phyloP scores from a whole-genome alignment of 1,140 invertebrate species.

The Gryon sp. region DNA sequence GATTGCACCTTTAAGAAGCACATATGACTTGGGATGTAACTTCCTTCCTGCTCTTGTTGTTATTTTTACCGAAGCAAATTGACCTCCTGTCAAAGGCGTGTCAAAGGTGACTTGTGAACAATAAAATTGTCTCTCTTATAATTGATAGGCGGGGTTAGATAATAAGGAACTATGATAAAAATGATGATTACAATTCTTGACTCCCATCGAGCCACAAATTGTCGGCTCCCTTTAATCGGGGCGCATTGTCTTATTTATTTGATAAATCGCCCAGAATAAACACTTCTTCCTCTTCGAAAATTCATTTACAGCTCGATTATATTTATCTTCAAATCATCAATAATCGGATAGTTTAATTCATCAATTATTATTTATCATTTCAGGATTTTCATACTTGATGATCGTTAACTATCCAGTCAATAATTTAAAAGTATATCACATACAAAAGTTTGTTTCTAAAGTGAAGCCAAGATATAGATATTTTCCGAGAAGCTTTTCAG shows the following conservation, averaged over 20 bases:
- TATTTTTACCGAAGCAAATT: slow-evolving; percentile 38
- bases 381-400: too few relatives aligned
- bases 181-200: slow-evolving; percentile 15
- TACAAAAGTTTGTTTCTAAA: too few relatives aligned
- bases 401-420: too few relatives aligned
- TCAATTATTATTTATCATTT: too few relatives aligned
- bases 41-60: slow-evolving; percentile 25
- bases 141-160: slow-evolving; percentile 51
- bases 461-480: too few relatives aligned
- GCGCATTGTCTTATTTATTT: slow-evolving; percentile 1
- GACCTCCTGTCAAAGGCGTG: slow-evolving; percentile 47
- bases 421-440: too few relatives aligned
- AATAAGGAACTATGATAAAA: slow-evolving; percentile 49
- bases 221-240: background rate
- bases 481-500: too few relatives aligned
- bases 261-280: slow-evolving; percentile 28
- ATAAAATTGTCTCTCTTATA: slow-evolving; percentile 54
- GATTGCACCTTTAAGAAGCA: background rate
- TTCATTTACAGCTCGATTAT: too few relatives aligned
- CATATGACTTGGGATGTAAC: background rate
- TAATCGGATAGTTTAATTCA: too few relatives aligned
- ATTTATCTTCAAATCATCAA: too few relatives aligned
- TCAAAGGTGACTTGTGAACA: slow-evolving; percentile 54
- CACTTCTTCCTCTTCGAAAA: background rate
- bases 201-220: slow-evolving; percentile 27